Evolutionary conservation across 2,797 vertebrate species (phyloP), one percentile per base, ranked within the genome.

Genomic region (Phrynocephalus vlangalii): DNA sequence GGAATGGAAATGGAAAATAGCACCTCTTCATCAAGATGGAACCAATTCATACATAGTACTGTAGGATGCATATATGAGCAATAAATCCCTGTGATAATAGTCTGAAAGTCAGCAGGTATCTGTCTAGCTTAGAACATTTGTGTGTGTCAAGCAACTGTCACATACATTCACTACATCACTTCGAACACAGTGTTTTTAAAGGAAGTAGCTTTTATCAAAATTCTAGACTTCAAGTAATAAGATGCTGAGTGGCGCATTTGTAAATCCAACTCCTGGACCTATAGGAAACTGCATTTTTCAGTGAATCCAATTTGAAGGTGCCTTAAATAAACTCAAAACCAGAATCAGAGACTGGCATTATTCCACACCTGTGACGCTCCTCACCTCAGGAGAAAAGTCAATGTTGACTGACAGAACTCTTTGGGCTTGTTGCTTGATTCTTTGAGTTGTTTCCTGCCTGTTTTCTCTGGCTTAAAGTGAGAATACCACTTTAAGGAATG

Each of bases 21-120:
- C 0, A 84, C 80, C 82, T 71, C 86, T 91, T 68, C 85, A 86
- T 86, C 20, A 87, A 87, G 76, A 76, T 84, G 63, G 5, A 84
- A n/a, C 3, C 80, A 30, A 60, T 48, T 91, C 24, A 80, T 50
- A 67, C 0, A 3, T 0, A 0, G 38, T 0, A 3, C 0, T 0
- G 38, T 0, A 0, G 5, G n/a, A 87, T 66, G 89, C 0, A 0
- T 8, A 60, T 77, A 87, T 84, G 10, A 1, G 0, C 73, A 82
- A 90, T 80, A 84, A 90, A 91, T 84, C 38, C 90, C 67, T 81
- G 88, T 85, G 90, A 71, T 67, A 82, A 2, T 24, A 75, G 38
- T 71, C 81, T 90, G 82, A 67, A 86, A 81, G 67, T 11, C 78
- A 63, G 89, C 73, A 78, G 71, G 0, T 72, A 52, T 77, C 44